Base-by-base conservation (phyloP, 2,888 invertebrate genomes). In the Ophioninae sp. region DNA sequence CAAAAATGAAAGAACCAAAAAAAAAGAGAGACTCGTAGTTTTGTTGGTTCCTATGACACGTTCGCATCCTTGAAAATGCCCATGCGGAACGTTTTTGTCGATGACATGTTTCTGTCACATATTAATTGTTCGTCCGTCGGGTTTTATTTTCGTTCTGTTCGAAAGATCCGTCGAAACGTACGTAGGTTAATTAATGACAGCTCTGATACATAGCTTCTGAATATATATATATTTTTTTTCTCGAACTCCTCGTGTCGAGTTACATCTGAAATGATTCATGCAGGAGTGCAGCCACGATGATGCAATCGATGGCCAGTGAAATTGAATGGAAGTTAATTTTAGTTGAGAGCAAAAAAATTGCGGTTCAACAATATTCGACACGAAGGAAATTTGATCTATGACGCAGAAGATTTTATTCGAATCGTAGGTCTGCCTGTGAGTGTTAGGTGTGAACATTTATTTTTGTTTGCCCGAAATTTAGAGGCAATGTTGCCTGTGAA, bases 341-440 rank as follows among this genome's bases (percentile, higher is more conserved):
- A 10, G 7, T 20, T 10, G 20, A 57, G 59, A 62, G 39, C 41
- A 7, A 69, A 50, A 6, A 59, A 20, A 30, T 8, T 13, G 17
- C 44, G 3, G 41, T 13, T 50, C 7, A 56, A 2, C 23, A 20
- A 44, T 73, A 77, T 85, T 89, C 88, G 88, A 89, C 86, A 86
- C 86, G 86, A 87, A 84, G 50, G 83, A 79, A 37, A 70, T 69
- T 70, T 76, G 85, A 75, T 79, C 79, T 84, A 86, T 87, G 85
- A 86, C 67, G 67, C 86, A 86, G 88, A 87, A 88, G 88, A 88
- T 90, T 79, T 91, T 90, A 87, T 86, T 90, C 89, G 89, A 88
- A 89, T 86, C 85, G 90, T 91, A 91, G 90, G 89, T 91, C 89
- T 91, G 91, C 91, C 88, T 91, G 91, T 91, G 89, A 89, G 90